A percentile compares a stretch with the other conserved stretches of the same genome.
Conservation (phyloP, 2,797 vertebrate genomes). For the Sebastes nivosus region DNA sequence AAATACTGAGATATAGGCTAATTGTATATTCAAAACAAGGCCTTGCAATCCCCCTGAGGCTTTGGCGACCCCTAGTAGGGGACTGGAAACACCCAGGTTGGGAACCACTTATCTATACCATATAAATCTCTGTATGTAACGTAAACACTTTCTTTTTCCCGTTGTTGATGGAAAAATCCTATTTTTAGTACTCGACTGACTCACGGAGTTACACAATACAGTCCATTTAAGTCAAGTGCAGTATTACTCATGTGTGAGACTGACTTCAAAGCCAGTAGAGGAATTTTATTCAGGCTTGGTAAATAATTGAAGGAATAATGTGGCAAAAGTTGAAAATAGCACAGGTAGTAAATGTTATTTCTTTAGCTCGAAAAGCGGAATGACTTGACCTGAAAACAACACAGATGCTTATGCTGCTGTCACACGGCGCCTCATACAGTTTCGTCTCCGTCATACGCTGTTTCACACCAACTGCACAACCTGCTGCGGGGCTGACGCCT, state of each 20-base stretch:
- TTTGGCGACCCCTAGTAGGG: no score
- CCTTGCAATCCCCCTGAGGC: no score
- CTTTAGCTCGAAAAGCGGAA: background rate
- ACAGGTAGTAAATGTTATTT: background rate
- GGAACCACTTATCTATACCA: no score
- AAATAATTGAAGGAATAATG: background rate
- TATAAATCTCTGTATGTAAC: background rate
- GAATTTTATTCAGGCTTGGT: background rate
- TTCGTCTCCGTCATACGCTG: conserved; percentile 16
- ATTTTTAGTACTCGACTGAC: background rate
- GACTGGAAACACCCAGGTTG: no score
- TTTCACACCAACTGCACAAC: conserved; percentile 47
- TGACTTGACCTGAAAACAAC: conserved; percentile 5
- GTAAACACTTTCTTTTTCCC: background rate
- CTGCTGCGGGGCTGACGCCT: conserved; percentile 45
- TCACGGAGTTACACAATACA: background rate
- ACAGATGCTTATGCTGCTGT: background rate
- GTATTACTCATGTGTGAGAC: background rate
- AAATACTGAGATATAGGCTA: no score
- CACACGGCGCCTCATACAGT: background rate
- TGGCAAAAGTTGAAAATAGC: background rate
- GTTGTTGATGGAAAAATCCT: background rate
- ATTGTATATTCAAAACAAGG: no score
- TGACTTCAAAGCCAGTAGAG: background rate
- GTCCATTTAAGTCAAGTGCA: background rate